These are phyloP conservation scores for Esox lucius DNA, from an alignment of 2,797 vertebrate genomes.

Conservation along the genomic window DNA sequence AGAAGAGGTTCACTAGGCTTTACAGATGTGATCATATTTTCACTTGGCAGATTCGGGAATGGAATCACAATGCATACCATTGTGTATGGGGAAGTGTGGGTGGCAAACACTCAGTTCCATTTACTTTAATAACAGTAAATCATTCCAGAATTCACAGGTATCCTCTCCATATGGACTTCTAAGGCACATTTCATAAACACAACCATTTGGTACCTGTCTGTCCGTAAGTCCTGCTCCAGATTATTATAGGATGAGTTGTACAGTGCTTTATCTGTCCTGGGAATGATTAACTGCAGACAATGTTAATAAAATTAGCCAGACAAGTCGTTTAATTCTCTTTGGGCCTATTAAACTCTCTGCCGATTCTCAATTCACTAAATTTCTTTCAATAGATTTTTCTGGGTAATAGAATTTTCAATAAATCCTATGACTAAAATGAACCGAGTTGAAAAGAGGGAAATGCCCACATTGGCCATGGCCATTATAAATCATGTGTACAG, in stretches of 20 bases:
- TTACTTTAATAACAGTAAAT: neutral
- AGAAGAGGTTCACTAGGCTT: neutral
- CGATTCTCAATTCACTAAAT: conserved; percentile 34
- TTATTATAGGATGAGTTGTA: conserved; percentile 36
- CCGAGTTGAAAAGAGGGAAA: conserved; percentile 19
- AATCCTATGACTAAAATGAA: conserved; percentile 35
- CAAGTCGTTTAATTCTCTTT: conserved; percentile 59
- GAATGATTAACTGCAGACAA: conserved; percentile 44
- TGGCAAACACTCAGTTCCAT: neutral
- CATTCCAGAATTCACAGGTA: neutral
- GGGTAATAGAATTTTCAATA: conserved; percentile 43
- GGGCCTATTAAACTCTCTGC: conserved; percentile 63
- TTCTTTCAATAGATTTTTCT: conserved; percentile 27
- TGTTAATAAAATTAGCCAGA: conserved; percentile 73
- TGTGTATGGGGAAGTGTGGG: neutral
- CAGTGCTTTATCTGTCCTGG: conserved; percentile 34
- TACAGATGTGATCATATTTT: conserved; percentile 4
- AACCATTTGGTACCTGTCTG: conserved; percentile 30
- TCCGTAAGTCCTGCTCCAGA: conserved; percentile 40
- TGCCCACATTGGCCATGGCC: conserved; percentile 25
- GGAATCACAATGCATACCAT: neutral
- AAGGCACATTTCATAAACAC: neutral
- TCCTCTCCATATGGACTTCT: neutral
- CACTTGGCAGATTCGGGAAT: neutral
- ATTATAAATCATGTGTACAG: conserved; percentile 37